Percentiles rank a stretch among this genome's conserved stretches.
These are phyloP conservation scores for Fratercula arctica DNA, from an alignment of 2,797 vertebrate species.

Conservation along the genomic window DNA sequence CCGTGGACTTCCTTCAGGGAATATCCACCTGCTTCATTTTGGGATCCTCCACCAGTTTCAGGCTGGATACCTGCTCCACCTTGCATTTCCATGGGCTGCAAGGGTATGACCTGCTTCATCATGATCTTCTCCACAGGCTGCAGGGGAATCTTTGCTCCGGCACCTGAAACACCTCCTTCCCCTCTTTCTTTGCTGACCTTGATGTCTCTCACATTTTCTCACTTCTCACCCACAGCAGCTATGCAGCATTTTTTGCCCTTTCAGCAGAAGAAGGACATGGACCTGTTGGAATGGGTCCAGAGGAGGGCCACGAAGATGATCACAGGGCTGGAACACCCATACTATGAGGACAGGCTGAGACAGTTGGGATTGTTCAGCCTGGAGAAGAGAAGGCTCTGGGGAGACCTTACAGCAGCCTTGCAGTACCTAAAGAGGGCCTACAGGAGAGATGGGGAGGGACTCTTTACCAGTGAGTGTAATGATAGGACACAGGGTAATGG, in stretches of 20 bases:
- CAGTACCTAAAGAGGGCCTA: no score
- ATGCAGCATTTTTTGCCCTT: background rate
- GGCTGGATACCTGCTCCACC: background rate
- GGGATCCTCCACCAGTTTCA: background rate
- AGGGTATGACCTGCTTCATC: background rate
- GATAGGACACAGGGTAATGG: no score
- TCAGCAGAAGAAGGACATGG: background rate
- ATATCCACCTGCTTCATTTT: background rate
- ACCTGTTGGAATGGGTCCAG: no score
- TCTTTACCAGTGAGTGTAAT: no score
- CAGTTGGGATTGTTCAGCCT: no score
- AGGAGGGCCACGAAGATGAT: no score
- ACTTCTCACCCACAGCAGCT: background rate
- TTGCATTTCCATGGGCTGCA: background rate
- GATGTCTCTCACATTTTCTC: background rate
- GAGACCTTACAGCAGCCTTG: no score
- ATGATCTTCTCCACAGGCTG: background rate
- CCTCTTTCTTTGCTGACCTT: background rate
- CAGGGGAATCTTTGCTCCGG: background rate
- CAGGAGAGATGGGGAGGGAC: no score
- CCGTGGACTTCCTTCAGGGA: background rate
- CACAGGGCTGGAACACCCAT: no score
- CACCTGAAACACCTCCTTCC: background rate
- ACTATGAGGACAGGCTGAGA: no score
- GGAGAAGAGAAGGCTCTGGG: no score